Evolutionary conservation across 2,113 vertebrate genomes (phyloP), one percentile per base, ranked within the genome.

Genomic region (Syrmaticus mikado): DNA sequence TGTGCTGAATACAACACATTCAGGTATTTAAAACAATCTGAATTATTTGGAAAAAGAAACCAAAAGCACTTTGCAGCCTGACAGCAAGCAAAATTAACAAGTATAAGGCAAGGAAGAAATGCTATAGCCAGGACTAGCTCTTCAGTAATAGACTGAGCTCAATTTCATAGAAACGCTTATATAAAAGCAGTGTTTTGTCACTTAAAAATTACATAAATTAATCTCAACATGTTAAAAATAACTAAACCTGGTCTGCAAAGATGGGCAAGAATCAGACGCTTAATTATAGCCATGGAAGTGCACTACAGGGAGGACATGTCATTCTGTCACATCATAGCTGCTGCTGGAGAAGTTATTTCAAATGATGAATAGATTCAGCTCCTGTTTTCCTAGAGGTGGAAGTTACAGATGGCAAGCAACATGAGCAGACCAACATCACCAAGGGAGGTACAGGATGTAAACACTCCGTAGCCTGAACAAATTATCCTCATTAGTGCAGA

Each of bases 141-240:
- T 34, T 52, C 72, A 48, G 79, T 7, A 22, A 74, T 3, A 20
- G 65, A 58, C 79, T 4, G 61, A 90, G 79, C 87, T 94, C 6
- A 1, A 22, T 38, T 83, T 46, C 65, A 22, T 6, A 50, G 80
- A 86, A 93, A 73, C 55, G 68, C 45, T 76, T 58, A 22, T 4
- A 36, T 8, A 65, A 87, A 91, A 87, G 85, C 87, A 64, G 60
- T 36, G 60, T 77, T 76, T 60, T 19, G 0, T 66, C 85, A 53
- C 90, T 60, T 66, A 60, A 57, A 85, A 91, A 65, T 73, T 13
- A 76, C 71, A 85, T 89, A 85, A 94, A 81, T 95, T 88, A 83
- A 75, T 27, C 41, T 21, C 76, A 70, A 15, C 28, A 0, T 1
- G 1, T 81, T 58, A 74, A 27, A 95, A 93, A 43, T 6, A 90